Conservation (phyloP, 1,140 invertebrate genomes). For the Oscheius sp. region DNA sequence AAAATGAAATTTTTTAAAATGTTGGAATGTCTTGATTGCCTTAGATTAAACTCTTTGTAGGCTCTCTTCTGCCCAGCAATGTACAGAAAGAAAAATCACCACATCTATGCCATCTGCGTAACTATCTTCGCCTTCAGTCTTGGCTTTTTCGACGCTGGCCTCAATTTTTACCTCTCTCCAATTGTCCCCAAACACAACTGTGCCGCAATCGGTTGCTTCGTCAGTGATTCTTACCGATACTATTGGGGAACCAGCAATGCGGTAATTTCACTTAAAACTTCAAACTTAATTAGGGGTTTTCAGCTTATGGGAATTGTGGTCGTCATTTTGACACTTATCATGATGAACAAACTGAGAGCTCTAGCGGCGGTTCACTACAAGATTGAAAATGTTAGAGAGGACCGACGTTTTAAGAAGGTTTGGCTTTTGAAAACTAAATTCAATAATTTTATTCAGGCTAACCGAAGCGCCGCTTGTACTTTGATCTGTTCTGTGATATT, state of each 20-base stretch:
- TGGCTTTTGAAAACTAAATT: neutral
- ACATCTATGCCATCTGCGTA: neutral
- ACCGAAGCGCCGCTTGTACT: neutral
- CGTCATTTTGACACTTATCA: neutral
- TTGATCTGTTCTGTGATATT: neutral
- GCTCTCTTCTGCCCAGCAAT: slow-evolving; percentile 14
- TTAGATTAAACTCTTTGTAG: neutral
- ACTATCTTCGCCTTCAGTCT: neutral
- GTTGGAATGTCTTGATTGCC: neutral
- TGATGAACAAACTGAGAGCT: neutral
- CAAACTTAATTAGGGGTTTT: neutral
- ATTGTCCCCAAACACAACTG: slow-evolving; percentile 5
- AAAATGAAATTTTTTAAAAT: neutral
- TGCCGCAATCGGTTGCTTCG: slow-evolving; percentile 17
- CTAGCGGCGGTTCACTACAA: neutral
- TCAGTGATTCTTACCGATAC: slow-evolving; percentile 11
- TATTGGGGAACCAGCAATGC: slow-evolving; percentile 18
- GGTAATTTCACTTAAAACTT: neutral
- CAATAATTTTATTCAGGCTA: neutral
- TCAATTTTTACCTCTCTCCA: neutral
- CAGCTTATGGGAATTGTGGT: neutral
- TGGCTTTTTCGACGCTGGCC: neutral
- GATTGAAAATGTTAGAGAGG: neutral
- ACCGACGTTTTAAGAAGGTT: neutral
- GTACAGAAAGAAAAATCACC: neutral